These are phyloP conservation scores for Varroa destructor DNA, from an alignment of 1,140 invertebrate species.

Conservation along the genomic window DNA sequence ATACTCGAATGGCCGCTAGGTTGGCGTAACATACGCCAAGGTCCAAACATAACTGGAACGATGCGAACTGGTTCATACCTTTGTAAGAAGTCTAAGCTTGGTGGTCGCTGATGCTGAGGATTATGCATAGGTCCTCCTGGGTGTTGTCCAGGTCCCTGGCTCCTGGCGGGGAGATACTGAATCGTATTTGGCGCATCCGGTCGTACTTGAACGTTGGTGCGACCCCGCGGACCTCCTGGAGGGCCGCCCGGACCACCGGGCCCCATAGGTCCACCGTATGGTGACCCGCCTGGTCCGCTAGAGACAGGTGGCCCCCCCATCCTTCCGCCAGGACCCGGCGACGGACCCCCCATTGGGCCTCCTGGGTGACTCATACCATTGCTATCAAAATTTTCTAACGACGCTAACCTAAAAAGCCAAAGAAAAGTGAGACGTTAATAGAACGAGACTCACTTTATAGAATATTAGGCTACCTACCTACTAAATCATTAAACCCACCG, in stretches of 20 bases:
- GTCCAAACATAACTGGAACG: no score
- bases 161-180: constrained; percentile 83
- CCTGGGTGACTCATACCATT: constrained; percentile 30
- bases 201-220: constrained; percentile 55
- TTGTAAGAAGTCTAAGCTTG: constrained; percentile 79
- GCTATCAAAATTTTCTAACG: constrained; percentile 29
- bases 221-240: constrained; percentile 31
- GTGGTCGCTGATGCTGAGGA: constrained; percentile 53
- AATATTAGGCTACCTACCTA: no score
- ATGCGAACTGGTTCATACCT: background rate
- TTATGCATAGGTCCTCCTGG: constrained; percentile 33
- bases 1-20: no score
- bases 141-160: constrained; percentile 52
- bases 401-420: no score
- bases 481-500: no score
- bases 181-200: constrained; percentile 92
- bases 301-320: constrained; percentile 57
- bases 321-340: constrained; percentile 42
- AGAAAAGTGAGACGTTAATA: no score
- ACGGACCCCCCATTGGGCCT: constrained; percentile 34
- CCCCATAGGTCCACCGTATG: constrained; percentile 22
- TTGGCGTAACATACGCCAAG: no score
- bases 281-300: constrained; percentile 3
- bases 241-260: background rate
- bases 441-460: no score